Evolutionary conservation across 2,797 vertebrate species (phyloP).

Genomic region (Protonibea diacanthus): DNA sequence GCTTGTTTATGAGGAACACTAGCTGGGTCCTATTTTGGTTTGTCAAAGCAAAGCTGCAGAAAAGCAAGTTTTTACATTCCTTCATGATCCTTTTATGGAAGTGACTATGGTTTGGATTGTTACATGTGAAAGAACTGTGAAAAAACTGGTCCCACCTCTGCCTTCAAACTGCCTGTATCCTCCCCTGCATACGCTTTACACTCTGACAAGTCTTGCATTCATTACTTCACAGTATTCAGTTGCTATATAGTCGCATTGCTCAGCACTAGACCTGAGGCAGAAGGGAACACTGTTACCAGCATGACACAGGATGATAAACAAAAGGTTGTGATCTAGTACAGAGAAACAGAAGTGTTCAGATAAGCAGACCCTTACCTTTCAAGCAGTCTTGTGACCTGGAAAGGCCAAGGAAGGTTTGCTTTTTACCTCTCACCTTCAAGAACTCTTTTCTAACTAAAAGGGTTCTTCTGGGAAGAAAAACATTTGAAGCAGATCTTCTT

Average conservation of each 20-base stretch:
- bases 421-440: conserved; percentile 59
- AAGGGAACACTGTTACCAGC: conserved; percentile 14
- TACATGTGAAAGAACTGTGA: conserved; percentile 49
- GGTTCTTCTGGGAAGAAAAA: conserved; percentile 44
- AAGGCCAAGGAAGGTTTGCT: conserved; percentile 48
- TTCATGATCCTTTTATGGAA: conserved; percentile 62
- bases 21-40: conserved; percentile 68
- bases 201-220: conserved; percentile 25
- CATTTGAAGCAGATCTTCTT: conserved; percentile 40
- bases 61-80: conserved; percentile 53
- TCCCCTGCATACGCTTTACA: conserved; percentile 30
- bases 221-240: conserved; percentile 43
- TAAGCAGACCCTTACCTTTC: conserved; percentile 36
- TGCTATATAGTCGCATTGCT: conserved; percentile 50
- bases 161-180: conserved; percentile 37
- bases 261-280: conserved; percentile 31
- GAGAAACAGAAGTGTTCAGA: conserved; percentile 27
- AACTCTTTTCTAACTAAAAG: conserved; percentile 35
- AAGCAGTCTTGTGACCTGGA: conserved; percentile 48
- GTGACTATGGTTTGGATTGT: conserved; percentile 42
- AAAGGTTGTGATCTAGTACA: conserved; percentile 49
- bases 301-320: conserved; percentile 49
- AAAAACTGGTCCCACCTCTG: conserved; percentile 46
- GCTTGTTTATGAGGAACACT: conserved; percentile 61
- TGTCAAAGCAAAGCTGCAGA: conserved; percentile 65